Evolutionary conservation across 2,797 vertebrate species (phyloP).

Genomic region (Coccyzus lansbergi): DNA sequence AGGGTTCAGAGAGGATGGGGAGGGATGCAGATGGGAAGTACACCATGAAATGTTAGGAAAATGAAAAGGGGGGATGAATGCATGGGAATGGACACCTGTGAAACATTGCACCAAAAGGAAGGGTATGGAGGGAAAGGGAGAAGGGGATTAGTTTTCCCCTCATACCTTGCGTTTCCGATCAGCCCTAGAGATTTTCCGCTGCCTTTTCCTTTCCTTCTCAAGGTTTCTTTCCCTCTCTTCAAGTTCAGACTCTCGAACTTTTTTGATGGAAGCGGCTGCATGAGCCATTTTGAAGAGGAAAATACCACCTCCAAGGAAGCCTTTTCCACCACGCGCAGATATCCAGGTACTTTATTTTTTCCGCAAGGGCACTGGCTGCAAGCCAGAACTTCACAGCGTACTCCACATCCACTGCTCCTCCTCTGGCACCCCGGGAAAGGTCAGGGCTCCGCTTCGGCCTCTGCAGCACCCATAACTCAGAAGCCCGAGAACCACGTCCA

Average conservation of each 20-base stretch:
- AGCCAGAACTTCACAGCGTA: slow-evolving; percentile 63
- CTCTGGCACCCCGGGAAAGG: slow-evolving; percentile 45
- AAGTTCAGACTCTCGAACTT: slow-evolving; percentile 89
- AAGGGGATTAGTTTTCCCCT: background rate
- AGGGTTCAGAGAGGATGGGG: background rate
- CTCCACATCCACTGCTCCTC: slow-evolving; percentile 71
- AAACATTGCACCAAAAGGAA: background rate
- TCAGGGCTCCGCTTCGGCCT: slow-evolving; percentile 70
- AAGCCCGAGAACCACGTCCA: background rate
- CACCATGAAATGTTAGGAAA: background rate
- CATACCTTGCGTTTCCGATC: slow-evolving; percentile 98
- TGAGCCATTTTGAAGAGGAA: slow-evolving; percentile 88
- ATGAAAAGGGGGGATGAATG: background rate
- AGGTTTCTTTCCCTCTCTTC: slow-evolving; percentile 88
- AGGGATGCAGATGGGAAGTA: background rate
- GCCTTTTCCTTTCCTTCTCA: slow-evolving; percentile 88
- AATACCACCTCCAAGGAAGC: slow-evolving; percentile 42
- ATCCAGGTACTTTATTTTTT: slow-evolving; percentile 67
- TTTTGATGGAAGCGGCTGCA: slow-evolving; percentile 95
- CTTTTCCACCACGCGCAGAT: slow-evolving; percentile 9
- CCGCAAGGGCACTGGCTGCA: slow-evolving; percentile 65
- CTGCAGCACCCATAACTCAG: slow-evolving; percentile 69
- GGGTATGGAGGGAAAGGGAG: background rate
- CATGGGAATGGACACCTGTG: background rate
- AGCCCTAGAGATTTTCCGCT: slow-evolving; percentile 86